Evolutionary conservation across 2,113 vertebrate genomes (phyloP), one percentile per base, ranked within the genome.

Genomic region (Lamprologus sp.): DNA sequence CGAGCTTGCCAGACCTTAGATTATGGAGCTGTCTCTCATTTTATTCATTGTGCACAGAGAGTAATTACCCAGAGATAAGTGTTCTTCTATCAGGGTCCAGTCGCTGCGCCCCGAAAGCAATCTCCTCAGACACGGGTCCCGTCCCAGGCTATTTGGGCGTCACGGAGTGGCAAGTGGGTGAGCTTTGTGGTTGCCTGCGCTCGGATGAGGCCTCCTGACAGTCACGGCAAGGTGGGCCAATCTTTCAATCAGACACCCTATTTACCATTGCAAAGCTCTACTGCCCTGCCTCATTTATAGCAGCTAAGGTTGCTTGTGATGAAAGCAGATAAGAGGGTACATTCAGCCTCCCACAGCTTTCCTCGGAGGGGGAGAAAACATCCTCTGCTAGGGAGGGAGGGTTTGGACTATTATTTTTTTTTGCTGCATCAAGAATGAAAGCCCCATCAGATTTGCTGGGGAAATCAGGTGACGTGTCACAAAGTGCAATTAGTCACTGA

Each of bases 51-150:
- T 95, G 93, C 91, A 91, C 79, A 77, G 88, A 93, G 92, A 92
- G 95, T 95, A 96, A 96, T 96, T 96, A 95, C 92, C 88, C 92
- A 87, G 92, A 95, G 94, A 96, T 95, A 94, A 95, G 93, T 93
- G 88, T 91, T 93, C 85, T 87, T 93, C 92, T 90, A 89, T 91
- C 93, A 79, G 85, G 84, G 93, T 90, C 87, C 84, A 60, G 92
- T 92, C 87, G 33, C 86, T 79, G 89, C 55, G 33, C 90, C 85
- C 84, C 79, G 31, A 91, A 94, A 89, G 88, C 93, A 95, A 94
- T 94, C 94, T 93, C 89, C 93, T 87, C 90, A 89, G 92, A 94
- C 90, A 93, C 77, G 90, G 86, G 58, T 84, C 58, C 87, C 77
- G 79, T 94, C 88, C 93, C 70, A 73, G 86, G 93, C 90, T 89